Base-by-base conservation (phyloP, 2,113 vertebrate genomes). In the Butorides virescens region DNA sequence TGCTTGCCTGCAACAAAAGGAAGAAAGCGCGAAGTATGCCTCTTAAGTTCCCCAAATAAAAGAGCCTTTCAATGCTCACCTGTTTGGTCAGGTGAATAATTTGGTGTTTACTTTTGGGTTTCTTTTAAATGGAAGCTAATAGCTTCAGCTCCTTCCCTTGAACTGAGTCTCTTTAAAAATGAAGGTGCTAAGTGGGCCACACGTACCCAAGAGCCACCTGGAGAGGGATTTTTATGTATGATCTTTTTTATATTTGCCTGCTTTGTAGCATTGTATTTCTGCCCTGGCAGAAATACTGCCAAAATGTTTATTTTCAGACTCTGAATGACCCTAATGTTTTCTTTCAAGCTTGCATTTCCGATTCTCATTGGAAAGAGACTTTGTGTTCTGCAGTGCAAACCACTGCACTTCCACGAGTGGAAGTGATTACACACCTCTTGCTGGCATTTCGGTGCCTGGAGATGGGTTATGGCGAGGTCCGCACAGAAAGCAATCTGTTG, bases 401-500 rank as follows among this genome's bases (percentile, higher is more conserved):
- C 47, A 2, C 73, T 47, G 2, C 9, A 3, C 8, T 65, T 76
- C 13, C 8, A 15, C 0, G 3, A 15, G 36, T 29, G 32, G 61
- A 79, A 92, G 63, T 0, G 1, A 4, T 62, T 62, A 3, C 0
- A 0, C 44, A 5, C 4, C 36, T 61, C 37, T 70, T 70, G 32
- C 15, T 84, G 80, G 37, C 26, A 1, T 62, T 70, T 47, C 16
- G 11, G 4, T n/a, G 34, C 7, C 58, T 92, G 58, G 86, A 47
- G 59, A n/a, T 1, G 5, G 37, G 20, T 25, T 49, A 9, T 4
- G n/a, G 75, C 70, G 32, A 44, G 25, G 18, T 74, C 62, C 36
- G n/a, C 7, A 1, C 13, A 30, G 29, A 50, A 49, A 46, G 5
- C 22, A 19, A 1, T 26, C 5, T 2, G 6, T 63, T 3, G 0